Percentiles rank a stretch among this genome's conserved stretches.
phyloP scores from a whole-genome alignment of 2,888 invertebrate genomes.

The Erebia epiphron region DNA sequence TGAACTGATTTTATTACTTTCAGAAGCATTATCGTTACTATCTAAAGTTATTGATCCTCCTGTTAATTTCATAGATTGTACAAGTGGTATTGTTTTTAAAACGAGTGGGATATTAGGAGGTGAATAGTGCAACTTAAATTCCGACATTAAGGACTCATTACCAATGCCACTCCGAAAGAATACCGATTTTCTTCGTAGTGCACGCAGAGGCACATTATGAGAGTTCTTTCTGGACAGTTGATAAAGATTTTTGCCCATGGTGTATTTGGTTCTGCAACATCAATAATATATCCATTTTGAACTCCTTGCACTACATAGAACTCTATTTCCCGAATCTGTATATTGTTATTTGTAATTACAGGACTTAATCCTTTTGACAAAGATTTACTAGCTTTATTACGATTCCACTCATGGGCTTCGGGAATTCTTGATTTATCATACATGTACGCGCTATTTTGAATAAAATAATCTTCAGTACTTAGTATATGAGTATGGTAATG shows the following conservation, averaged over 20 bases:
- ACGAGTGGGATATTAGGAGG: conserved; percentile 69
- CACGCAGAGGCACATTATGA: conserved; percentile 86
- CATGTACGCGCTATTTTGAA: conserved; percentile 52
- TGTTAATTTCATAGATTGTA: conserved; percentile 1
- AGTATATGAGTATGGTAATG: conserved; percentile 55
- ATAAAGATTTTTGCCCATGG: conserved; percentile 85
- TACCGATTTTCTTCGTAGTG: conserved; percentile 86
- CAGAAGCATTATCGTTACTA: neutral
- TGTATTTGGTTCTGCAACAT: conserved; percentile 91
- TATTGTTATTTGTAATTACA: conserved; percentile 94
- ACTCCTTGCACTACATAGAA: conserved; percentile 87
- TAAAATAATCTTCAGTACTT: conserved; percentile 68
- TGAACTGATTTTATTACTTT: neutral
- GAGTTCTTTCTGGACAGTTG: conserved; percentile 85
- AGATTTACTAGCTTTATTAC: conserved; percentile 81
- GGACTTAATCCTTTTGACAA: conserved; percentile 87
- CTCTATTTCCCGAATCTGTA: conserved; percentile 92
- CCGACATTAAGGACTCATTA: conserved; percentile 64
- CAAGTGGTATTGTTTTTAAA: conserved; percentile 55
- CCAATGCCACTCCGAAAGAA: conserved; percentile 79
- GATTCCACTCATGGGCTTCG: conserved; percentile 90
- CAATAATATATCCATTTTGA: conserved; percentile 87
- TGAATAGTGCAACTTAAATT: conserved; percentile 67
- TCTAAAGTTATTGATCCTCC: neutral
- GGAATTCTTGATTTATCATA: conserved; percentile 52